These are phyloP conservation scores for Microchrysa polita DNA, from an alignment of 2,888 invertebrate species.

Conservation along the genomic window DNA sequence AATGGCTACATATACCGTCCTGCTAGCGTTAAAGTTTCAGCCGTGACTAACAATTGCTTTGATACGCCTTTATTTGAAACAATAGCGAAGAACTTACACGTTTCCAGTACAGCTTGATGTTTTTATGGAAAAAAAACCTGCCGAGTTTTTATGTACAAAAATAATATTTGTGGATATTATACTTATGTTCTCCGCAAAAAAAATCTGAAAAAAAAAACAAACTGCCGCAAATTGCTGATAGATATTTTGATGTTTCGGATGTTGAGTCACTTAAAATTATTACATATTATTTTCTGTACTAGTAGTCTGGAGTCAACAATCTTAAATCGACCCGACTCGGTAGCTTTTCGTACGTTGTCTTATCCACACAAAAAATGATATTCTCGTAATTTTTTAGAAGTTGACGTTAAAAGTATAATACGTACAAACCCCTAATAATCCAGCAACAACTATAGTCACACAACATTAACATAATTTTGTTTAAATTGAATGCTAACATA, in stretches of 20 bases:
- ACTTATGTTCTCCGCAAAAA: neutral
- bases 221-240: conserved; percentile 22
- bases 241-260: conserved; percentile 7
- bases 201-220: neutral
- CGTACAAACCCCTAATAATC: no score
- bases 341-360: no score
- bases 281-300: conserved; percentile 5
- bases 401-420: no score
- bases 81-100: conserved; percentile 17
- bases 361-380: no score
- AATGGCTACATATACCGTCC: conserved; percentile 10
- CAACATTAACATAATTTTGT: no score
- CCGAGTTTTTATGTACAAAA: neutral
- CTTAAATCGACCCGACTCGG: neutral
- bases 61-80: conserved; percentile 27
- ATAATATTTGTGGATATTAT: neutral
- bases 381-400: no score
- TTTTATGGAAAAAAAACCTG: neutral
- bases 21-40: neutral
- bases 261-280: conserved; percentile 22
- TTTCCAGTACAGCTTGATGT: neutral
- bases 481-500: no score
- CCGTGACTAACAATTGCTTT: conserved; percentile 24
- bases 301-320: neutral
- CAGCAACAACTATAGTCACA: no score